Evolutionary conservation across 2,888 invertebrate genomes (phyloP).

Genomic region (Icerya purchasi): DNA sequence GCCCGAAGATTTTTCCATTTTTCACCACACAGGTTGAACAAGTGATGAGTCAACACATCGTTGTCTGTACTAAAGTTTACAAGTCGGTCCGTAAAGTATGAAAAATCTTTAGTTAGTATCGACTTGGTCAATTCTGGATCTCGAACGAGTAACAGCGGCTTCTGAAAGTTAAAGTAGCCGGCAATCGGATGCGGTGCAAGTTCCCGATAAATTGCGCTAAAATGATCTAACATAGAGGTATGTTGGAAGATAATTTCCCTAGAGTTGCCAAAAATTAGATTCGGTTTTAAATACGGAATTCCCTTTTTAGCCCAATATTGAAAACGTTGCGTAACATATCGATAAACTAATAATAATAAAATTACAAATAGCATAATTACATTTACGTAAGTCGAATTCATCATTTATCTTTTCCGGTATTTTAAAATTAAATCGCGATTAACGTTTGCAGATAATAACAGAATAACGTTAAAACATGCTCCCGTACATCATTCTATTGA

Average conservation of each 20-base stretch:
- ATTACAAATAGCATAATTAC: no score
- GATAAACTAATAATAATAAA: not conserved
- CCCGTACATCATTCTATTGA: no score
- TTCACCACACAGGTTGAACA: not conserved
- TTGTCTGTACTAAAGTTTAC: not conserved
- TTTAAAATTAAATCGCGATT: no score
- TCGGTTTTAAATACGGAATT: not conserved
- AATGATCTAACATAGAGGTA: not conserved
- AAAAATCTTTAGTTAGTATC: not conserved
- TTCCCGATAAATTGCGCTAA: not conserved
- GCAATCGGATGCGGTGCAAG: not conserved
- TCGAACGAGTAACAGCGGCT: not conserved
- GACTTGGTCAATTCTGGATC: not conserved
- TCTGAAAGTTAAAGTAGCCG: not conserved
- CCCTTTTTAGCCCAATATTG: not conserved
- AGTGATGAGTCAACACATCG: not conserved
- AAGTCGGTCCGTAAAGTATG: not conserved
- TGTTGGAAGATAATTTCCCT: not conserved
- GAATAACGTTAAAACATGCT: no score
- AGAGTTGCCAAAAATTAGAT: not conserved
- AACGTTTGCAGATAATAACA: no score
- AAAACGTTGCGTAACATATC: not conserved
- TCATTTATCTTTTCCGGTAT: no score
- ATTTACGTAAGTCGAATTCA: no score
- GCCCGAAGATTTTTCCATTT: not conserved